A percentile compares a stretch with the other conserved stretches of the same genome.
phyloP scores from a whole-genome alignment of 2,888 invertebrate genomes.

The Heterodera filipjevi region DNA sequence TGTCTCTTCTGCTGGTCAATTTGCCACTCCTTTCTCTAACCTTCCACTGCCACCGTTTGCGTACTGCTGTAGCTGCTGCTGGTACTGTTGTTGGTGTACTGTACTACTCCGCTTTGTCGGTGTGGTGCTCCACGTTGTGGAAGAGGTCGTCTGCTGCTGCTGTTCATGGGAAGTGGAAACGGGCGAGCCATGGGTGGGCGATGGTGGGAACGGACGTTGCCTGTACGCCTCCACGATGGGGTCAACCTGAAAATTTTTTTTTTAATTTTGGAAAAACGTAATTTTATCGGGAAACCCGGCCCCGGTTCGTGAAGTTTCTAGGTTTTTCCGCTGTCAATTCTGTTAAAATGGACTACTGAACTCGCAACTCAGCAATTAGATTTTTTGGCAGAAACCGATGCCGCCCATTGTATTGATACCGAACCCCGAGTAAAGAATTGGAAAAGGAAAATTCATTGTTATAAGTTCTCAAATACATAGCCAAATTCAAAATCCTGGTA shows the following conservation, averaged over 20 bases:
- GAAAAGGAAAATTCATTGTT: too few relatives aligned
- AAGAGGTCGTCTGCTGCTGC: slow-evolving; percentile 21
- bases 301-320: too few relatives aligned
- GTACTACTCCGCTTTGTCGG: slow-evolving; percentile 1
- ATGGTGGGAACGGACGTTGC: slow-evolving; percentile 57
- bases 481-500: too few relatives aligned
- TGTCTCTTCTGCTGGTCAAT: not conserved
- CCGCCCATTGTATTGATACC: too few relatives aligned
- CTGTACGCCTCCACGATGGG: slow-evolving; percentile 65
- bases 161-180: slow-evolving; percentile 32
- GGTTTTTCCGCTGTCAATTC: too few relatives aligned
- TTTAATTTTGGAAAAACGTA: not conserved
- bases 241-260: slow-evolving; percentile 46
- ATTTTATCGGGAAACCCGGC: too few relatives aligned
- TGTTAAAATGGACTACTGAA: too few relatives aligned
- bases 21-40: not conserved
- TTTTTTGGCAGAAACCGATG: too few relatives aligned
- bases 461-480: too few relatives aligned
- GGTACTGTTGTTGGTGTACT: not conserved
- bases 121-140: slow-evolving; percentile 22
- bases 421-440: too few relatives aligned
- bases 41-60: slow-evolving; percentile 14
- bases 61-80: slow-evolving; percentile 7
- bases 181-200: slow-evolving; percentile 43
- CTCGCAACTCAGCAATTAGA: too few relatives aligned